Base-by-base conservation (phyloP, 1,140 invertebrate genomes). In the Neelides sp. region DNA sequence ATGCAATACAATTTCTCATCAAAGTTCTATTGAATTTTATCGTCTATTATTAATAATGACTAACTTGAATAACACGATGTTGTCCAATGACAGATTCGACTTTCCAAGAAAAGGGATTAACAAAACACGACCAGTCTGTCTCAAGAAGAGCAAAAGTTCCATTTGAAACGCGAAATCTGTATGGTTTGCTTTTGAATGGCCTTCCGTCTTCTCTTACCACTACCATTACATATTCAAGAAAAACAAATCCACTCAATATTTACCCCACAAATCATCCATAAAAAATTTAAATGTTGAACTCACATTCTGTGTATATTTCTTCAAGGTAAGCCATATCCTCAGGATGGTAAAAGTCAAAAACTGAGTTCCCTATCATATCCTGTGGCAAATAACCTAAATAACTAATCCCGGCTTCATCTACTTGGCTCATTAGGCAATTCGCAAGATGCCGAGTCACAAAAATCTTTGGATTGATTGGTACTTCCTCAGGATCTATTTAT, bases 121-220 rank as follows among this genome's bases (percentile, higher is more conserved):
- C 76, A 66, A 93, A 93, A 50, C 83, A 84, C 0, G 86, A 86
- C 87, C 88, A 95, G 67, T 93, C 86, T 0, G 89, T 92, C 67
- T 91, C 84, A 27, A 93, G 66, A 39, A 79, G 74, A 28, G 86
- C 73, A 64, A 77, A 91, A 57, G 78, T 77, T 1, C 87, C 85
- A 66, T 93, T 93, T 63, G 86, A 81, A 22, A 81, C 78, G 37
- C 80, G 71, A 65, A 93, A 85, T 51, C 84, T 75, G 61, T 79
- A 78, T 2, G 85, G 80, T 62, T 83, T 83, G 62, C 83, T 85
- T 54, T 76, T 75, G 63, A 82, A 79, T 3, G 79, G 75, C 34
- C 75, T 72, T 51, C 79, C 80, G 64, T 76, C 71, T 44, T 72
- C 69, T 50, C 67, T 71, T 54, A 79, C 69, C 52, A 79, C 75